Evolutionary conservation across 2,888 invertebrate species (phyloP), one percentile per base, ranked within the genome.

Genomic region (Phalera bucephala): DNA sequence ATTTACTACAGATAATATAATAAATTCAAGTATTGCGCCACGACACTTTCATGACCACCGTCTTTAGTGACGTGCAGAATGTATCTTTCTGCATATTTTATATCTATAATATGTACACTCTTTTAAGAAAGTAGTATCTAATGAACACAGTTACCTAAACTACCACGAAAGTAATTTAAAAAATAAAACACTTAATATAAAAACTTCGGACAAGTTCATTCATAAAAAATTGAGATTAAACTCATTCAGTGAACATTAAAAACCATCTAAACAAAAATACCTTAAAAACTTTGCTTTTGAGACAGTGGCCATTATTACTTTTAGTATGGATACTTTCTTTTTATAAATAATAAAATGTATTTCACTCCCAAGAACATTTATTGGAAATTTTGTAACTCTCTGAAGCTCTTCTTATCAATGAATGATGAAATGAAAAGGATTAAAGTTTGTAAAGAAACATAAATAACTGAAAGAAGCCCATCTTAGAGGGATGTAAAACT

Each of bases 361-460:
- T 52, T 53, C 44, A 44, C 42, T 51, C 35, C n/a, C 30, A 21
- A 49, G 49, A 50, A 50, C 45, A 59, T 52, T 56, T 52, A 48
- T 45, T 49, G 41, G 30, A 51, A 61, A 62, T 46, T 65, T 56
- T 17, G 47, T 31, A 58, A 56, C 45, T 61, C 40, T 31, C 45
- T 52, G 52, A 63, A 69, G 56, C 62, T 54, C 52, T 54, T 51
- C 55, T 66, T 71, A 70, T 69, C 67, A 61, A 59, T 64, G 60
- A n/a, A n/a, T n/a, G n/a, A n/a, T n/a, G n/a, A 44, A 58, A 66
- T 64, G 55, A 56, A 63, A 64, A 64, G 66, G 64, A 64, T 70
- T 71, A 66, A 64, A 70, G 66, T 67, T 52, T 32, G 49, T 34
- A 55, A 69, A 66, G 65, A 52, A 69, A 69, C 69, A 67, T 74